phyloP scores from a whole-genome alignment of 2,113 vertebrate species.

The Otocyon megalotis region DNA sequence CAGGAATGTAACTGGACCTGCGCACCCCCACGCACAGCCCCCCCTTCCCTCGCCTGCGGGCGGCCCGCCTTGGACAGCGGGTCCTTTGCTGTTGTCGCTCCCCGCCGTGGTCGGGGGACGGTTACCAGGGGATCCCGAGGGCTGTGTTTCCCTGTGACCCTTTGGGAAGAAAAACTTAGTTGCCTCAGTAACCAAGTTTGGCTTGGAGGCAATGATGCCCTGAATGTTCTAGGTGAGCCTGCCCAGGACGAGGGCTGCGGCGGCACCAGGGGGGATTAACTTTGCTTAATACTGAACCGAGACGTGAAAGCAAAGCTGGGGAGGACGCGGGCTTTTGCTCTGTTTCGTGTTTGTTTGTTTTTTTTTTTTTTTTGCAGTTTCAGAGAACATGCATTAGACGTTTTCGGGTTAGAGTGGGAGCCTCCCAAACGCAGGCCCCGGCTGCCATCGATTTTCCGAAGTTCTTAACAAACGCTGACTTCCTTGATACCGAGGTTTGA shows the following conservation, averaged over 20 bases:
- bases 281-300: slow-evolving; percentile 47
- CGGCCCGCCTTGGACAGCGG: slow-evolving; percentile 84
- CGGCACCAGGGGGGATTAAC: slow-evolving; percentile 42
- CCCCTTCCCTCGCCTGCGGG: slow-evolving; percentile 79
- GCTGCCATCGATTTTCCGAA: background rate
- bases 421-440: slow-evolving; percentile 40
- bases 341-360: background rate
- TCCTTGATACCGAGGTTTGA: slow-evolving; percentile 47
- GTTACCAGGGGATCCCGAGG: slow-evolving; percentile 89
- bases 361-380: background rate
- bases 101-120: slow-evolving; percentile 75
- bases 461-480: background rate
- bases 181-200: slow-evolving; percentile 91
- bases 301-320: slow-evolving; percentile 30
- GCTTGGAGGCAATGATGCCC: slow-evolving; percentile 88
- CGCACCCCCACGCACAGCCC: slow-evolving; percentile 81
- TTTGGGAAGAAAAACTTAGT: slow-evolving; percentile 87
- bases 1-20: slow-evolving; percentile 92
- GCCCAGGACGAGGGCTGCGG: slow-evolving; percentile 72
- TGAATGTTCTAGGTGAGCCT: slow-evolving; percentile 86
- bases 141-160: slow-evolving; percentile 90
- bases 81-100: slow-evolving; percentile 84
- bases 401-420: slow-evolving; percentile 38
- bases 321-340: background rate
- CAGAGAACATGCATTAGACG: background rate